These are phyloP conservation scores for Galemys pyrenaicus DNA, from an alignment of 2,113 vertebrate species.

Conservation along the genomic window DNA sequence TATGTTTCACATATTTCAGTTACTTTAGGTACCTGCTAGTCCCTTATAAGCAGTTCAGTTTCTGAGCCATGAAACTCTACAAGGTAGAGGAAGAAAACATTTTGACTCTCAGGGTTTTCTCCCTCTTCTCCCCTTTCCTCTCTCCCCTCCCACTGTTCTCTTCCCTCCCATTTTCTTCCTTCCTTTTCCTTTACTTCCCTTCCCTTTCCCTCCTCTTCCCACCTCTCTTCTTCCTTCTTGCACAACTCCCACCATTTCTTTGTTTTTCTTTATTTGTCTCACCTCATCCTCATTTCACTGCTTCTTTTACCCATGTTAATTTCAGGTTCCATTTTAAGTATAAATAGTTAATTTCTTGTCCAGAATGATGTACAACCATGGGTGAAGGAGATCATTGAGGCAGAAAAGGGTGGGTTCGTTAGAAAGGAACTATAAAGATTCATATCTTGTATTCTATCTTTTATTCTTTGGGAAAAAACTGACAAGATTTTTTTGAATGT, in stretches of 20 bases:
- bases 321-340: neutral
- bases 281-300: neutral
- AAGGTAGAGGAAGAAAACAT: neutral
- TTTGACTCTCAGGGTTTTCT: neutral
- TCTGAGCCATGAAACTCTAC: neutral
- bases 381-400: neutral
- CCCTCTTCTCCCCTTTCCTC: too few relatives aligned
- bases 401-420: neutral
- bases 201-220: neutral
- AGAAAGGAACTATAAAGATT: neutral
- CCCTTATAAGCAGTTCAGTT: neutral
- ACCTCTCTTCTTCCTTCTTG: too few relatives aligned
- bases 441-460: neutral
- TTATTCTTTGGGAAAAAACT: neutral
- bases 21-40: neutral
- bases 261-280: neutral
- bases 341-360: neutral
- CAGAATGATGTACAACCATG: neutral
- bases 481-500: neutral
- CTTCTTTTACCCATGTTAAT: neutral
- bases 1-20: neutral
- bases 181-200: too few relatives aligned
- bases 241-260: neutral
- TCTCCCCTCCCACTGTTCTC: neutral
- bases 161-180: too few relatives aligned